phyloP scores from a whole-genome alignment of 1,140 invertebrate genomes.

The Oscheius sp. region DNA sequence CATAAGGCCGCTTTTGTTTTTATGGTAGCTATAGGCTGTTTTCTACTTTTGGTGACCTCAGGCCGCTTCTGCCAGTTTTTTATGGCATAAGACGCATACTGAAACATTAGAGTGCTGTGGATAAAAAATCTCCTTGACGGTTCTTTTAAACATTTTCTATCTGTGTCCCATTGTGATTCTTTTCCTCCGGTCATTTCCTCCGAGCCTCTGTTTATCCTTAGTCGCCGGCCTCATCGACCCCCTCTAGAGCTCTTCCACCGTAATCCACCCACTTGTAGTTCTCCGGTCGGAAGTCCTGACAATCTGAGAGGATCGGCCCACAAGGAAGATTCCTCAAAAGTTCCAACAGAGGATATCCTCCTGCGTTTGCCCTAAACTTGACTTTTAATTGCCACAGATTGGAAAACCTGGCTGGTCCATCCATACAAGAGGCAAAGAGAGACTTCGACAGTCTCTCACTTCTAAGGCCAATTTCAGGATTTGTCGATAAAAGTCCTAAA shows the following conservation, averaged over 20 bases:
- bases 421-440: constrained; percentile 32
- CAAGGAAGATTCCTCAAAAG: constrained; percentile 37
- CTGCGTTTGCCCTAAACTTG: constrained; percentile 6
- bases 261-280: constrained; percentile 31
- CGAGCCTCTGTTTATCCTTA: constrained; percentile 17
- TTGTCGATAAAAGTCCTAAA: not conserved
- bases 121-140: too few species aligned
- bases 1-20: too few species aligned
- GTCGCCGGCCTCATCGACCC: constrained; percentile 11
- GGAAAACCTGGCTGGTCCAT: constrained; percentile 2
- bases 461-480: constrained; percentile 6
- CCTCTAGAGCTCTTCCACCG: constrained; percentile 14
- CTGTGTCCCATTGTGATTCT: too few species aligned
- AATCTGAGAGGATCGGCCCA: constrained; percentile 31
- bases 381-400: not conserved
- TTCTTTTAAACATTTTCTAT: too few species aligned
- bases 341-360: constrained; percentile 19
- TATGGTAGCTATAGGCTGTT: too few species aligned
- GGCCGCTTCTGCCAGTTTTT: too few species aligned
- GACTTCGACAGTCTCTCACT: constrained; percentile 11
- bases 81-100: too few species aligned
- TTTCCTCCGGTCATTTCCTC: constrained; percentile 13
- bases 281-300: constrained; percentile 29
- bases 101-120: constrained; percentile 5
- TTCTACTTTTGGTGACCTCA: too few species aligned